A percentile compares a stretch with the other conserved stretches of the same genome.
Evolutionary conservation across 2,888 invertebrate genomes (phyloP).

Genomic region (Cephus pygmeus): DNA sequence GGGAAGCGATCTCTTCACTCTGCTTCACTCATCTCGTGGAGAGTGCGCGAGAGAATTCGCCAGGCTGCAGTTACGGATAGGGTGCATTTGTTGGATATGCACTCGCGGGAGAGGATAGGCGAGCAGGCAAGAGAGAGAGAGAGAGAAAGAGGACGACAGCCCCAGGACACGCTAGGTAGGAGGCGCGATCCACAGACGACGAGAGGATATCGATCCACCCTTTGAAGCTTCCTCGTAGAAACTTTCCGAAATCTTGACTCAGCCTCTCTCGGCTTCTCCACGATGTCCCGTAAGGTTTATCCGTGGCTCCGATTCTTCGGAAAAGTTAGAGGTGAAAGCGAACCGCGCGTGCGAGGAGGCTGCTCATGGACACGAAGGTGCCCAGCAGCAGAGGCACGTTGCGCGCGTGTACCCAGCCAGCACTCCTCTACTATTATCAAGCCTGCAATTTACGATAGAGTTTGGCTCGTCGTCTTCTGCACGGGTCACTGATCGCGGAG

Average conservation of each 20-base stretch:
- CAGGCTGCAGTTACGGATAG: not conserved
- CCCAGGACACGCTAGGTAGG: not conserved
- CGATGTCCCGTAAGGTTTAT: not conserved
- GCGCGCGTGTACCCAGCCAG: not conserved
- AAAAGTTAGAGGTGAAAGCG: not conserved
- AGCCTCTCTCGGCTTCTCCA: not conserved
- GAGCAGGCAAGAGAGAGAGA: not conserved
- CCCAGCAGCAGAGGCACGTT: not conserved
- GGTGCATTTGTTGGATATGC: not conserved
- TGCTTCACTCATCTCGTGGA: not conserved
- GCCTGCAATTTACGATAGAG: not conserved
- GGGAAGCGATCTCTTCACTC: not conserved
- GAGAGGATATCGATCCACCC: not conserved
- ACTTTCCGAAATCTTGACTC: not conserved
- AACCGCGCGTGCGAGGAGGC: not conserved
- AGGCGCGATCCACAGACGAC: not conserved
- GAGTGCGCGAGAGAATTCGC: not conserved
- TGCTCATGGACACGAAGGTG: not conserved
- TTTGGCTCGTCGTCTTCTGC: conserved; percentile 11
- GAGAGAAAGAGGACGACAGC: not conserved
- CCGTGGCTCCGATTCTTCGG: not conserved
- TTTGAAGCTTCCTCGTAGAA: not conserved
- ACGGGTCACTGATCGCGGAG: conserved; percentile 46
- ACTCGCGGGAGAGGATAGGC: too few species aligned
- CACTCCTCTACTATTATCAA: not conserved